A percentile compares a stretch with the other conserved stretches of the same genome.
phyloP scores from a whole-genome alignment of 1,140 invertebrate genomes.

The Brachionus calyciflorus region DNA sequence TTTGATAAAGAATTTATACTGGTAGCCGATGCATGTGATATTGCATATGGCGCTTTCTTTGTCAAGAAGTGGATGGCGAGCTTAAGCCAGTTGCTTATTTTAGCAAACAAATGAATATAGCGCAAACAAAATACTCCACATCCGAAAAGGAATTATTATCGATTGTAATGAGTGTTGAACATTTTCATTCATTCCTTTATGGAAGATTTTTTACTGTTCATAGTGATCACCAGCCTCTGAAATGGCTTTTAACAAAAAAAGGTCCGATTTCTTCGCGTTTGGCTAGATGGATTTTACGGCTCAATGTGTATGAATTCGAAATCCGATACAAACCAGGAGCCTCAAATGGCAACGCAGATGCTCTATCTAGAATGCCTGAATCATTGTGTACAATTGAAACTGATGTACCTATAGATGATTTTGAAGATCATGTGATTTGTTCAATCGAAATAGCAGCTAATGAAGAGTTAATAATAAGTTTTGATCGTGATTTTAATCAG shows the following conservation, averaged over 20 bases:
- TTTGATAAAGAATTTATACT: not conserved
- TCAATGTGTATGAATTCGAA: no score
- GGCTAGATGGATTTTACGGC: not conserved
- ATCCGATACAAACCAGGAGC: no score
- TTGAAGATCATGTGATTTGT: no score
- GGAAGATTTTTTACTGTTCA: not conserved
- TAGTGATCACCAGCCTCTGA: slow-evolving; percentile 16
- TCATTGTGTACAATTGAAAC: no score
- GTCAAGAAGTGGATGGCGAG: not conserved
- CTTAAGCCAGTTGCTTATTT: not conserved
- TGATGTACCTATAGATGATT: no score
- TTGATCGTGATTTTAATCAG: no score
- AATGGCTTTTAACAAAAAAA: slow-evolving; percentile 15
- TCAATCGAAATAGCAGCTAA: no score
- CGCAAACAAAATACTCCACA: not conserved
- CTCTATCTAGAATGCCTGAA: no score
- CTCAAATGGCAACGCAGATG: no score
- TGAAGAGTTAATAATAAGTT: no score
- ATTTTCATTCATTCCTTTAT: not conserved
- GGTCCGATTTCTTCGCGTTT: not conserved
- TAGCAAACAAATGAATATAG: not conserved
- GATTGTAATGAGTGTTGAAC: slow-evolving; percentile 4
- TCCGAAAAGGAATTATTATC: slow-evolving; percentile 1
- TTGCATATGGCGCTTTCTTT: no score
- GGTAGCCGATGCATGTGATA: no score